A percentile compares a stretch with the other conserved stretches of the same genome.
Conservation (phyloP, 2,888 invertebrate genomes). For the Allygus modestus region DNA sequence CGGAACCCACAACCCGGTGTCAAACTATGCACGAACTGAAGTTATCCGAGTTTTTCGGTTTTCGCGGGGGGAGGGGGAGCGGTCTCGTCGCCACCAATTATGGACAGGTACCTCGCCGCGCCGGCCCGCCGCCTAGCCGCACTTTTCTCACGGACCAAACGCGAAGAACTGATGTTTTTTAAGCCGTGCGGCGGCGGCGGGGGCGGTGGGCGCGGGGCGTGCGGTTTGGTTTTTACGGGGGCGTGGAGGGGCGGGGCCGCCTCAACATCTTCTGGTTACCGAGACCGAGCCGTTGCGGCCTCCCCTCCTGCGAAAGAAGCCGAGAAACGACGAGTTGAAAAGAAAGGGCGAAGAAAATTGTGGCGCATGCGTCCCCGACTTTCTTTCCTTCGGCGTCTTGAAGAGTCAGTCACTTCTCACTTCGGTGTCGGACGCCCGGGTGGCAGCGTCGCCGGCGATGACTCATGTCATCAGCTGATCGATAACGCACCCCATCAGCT, state of each 20-base stretch:
- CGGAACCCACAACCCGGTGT: slow-evolving; percentile 51
- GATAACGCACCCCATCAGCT: slow-evolving; percentile 38
- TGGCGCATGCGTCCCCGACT: slow-evolving; percentile 42
- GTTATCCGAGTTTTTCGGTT: slow-evolving; percentile 59
- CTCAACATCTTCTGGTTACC: slow-evolving; percentile 67
- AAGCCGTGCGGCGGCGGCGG: slow-evolving; percentile 64
- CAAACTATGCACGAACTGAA: slow-evolving; percentile 57
- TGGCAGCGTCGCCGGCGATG: slow-evolving; percentile 32
- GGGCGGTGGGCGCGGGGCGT: slow-evolving; percentile 63
- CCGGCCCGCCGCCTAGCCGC: slow-evolving; percentile 60
- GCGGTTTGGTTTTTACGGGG: slow-evolving; percentile 67
- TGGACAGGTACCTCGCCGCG: slow-evolving; percentile 64
- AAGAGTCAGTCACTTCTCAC: slow-evolving; percentile 50
- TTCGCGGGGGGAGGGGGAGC: slow-evolving; percentile 54
- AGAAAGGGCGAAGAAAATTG: slow-evolving; percentile 64
- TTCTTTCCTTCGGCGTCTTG: slow-evolving; percentile 59
- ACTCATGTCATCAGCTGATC: slow-evolving; percentile 36
- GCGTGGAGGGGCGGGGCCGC: slow-evolving; percentile 64
- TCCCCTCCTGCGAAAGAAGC: slow-evolving; percentile 69
- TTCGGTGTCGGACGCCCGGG: slow-evolving; percentile 3
- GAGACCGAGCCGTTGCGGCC: slow-evolving; percentile 68
- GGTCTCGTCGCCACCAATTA: slow-evolving; percentile 69
- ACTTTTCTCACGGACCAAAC: slow-evolving; percentile 66
- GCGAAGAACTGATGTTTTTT: slow-evolving; percentile 68
- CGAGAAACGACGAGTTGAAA: slow-evolving; percentile 68